phyloP scores from a whole-genome alignment of 2,888 invertebrate genomes.

The Opisthograptis luteolata region DNA sequence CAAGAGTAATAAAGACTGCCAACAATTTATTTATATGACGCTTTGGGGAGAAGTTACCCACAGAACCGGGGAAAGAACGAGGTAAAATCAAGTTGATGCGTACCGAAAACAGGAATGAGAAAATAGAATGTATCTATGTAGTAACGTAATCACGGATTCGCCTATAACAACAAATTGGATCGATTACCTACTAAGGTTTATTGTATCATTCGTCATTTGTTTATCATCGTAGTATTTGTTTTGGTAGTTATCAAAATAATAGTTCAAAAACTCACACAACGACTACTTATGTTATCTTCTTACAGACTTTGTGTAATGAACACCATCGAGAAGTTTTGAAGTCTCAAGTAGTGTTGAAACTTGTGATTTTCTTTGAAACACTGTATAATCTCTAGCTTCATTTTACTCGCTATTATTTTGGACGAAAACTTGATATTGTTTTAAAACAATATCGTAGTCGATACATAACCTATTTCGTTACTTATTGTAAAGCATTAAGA shows the following conservation, averaged over 20 bases:
- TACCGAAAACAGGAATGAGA: constrained; percentile 63
- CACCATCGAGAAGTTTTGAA: constrained; percentile 8
- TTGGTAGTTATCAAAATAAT: too few species aligned
- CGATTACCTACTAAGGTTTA: constrained; percentile 12
- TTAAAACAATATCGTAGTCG: too few species aligned
- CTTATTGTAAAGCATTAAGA: too few species aligned
- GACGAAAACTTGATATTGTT: background rate
- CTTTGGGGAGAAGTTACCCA: constrained; percentile 80
- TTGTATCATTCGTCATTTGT: constrained; percentile 18
- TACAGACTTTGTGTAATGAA: constrained; percentile 14
- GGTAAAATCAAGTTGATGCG: constrained; percentile 80
- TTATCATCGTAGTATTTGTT: too few species aligned
- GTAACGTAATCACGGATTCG: constrained; percentile 60
- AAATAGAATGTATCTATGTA: constrained; percentile 64
- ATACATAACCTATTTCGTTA: too few species aligned
- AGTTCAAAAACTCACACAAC: background rate
- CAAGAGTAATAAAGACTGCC: constrained; percentile 79
- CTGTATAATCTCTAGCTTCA: background rate
- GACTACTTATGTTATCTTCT: background rate
- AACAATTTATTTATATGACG: constrained; percentile 84
- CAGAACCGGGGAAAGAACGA: constrained; percentile 67
- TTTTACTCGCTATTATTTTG: background rate
- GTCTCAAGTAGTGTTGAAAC: constrained; percentile 14
- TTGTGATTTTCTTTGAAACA: constrained; percentile 14
- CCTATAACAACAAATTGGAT: constrained; percentile 51